Evolutionary conservation across 2,113 vertebrate species (phyloP), one percentile per base, ranked within the genome.

Genomic region (Lamprologus tigripictilis): DNA sequence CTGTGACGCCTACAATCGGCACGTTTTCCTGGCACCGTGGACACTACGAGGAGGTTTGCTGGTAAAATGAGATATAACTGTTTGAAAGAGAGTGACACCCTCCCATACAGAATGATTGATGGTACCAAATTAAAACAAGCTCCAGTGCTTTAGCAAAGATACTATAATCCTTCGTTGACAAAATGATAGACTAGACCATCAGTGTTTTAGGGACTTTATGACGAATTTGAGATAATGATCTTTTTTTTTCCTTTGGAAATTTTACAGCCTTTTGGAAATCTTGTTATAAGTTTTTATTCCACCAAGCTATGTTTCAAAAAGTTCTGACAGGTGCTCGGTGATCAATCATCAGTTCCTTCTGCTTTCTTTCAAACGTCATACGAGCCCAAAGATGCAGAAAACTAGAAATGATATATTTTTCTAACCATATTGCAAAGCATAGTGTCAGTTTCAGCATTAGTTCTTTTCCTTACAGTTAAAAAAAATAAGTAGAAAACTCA

Each of bases 121-220:
- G 63, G 83, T 17, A 13, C 16, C 14, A 92, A 91, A 89, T 88
- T 55, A 83, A 88, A 90, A 76, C 71, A 81, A 82, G 78, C 66
- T 13, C 49, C 37, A 13, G 42, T 26, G 19, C 80, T 87, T 91
- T 79, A 21, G 53, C 53, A 68, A 57, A 58, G 28, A 79, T 16
- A 4, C 66, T 40, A 55, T 85, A 84, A 91, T 88, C 91, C 84
- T 81, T 14, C 5, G 13, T 40, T 88, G 90, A 92, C 88, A 90
- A 68, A 83, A 61, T 89, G 86, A 92, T 71, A 8, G 86, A 88
- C 71, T 84, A 63, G 76, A 82, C 81, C 85, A n/a, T 84, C 78
- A 3, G 53, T 68, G 71, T 86, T 91, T 86, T 80, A 81, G 54
- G 51, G 35, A 73, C 49, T 31, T 33, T 7, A 45, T 88, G 53